Conservation (phyloP, 2,113 vertebrate genomes). For the Pagrus major region DNA sequence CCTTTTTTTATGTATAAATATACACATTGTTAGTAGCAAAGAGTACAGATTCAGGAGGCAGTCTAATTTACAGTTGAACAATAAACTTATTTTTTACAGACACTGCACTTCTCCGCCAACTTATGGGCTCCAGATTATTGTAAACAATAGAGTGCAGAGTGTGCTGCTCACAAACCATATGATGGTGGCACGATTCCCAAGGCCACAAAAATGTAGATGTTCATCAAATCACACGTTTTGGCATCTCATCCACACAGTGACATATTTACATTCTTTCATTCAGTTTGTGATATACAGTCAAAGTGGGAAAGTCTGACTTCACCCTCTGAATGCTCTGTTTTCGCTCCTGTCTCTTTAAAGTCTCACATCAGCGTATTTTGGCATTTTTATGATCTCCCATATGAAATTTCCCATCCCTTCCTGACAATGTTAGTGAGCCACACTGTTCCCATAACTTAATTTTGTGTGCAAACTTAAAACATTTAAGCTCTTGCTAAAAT, state of each 20-base stretch:
- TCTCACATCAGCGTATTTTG: too few species aligned
- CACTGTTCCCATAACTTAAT: too few species aligned
- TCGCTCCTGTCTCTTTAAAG: too few species aligned
- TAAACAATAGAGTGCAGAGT: slow-evolving; percentile 7
- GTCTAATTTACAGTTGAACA: background rate
- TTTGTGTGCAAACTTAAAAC: too few species aligned
- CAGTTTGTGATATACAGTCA: background rate
- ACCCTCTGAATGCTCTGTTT: too few species aligned
- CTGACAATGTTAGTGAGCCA: too few species aligned
- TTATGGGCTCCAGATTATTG: background rate
- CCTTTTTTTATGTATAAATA: background rate
- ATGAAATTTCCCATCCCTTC: too few species aligned
- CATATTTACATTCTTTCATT: background rate
- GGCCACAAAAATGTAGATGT: background rate
- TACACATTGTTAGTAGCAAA: background rate
- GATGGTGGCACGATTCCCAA: background rate
- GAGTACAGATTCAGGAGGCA: background rate
- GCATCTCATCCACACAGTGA: background rate
- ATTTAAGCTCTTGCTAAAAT: too few species aligned
- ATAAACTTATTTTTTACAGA: background rate
- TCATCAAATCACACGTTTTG: background rate
- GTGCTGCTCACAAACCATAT: background rate
- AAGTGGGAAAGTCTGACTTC: too few species aligned
- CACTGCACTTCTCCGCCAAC: background rate
- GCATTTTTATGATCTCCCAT: too few species aligned